A percentile compares a stretch with the other conserved stretches of the same genome.
Evolutionary conservation across 2,888 invertebrate genomes (phyloP).

Genomic region (Diarsia brunnea): DNA sequence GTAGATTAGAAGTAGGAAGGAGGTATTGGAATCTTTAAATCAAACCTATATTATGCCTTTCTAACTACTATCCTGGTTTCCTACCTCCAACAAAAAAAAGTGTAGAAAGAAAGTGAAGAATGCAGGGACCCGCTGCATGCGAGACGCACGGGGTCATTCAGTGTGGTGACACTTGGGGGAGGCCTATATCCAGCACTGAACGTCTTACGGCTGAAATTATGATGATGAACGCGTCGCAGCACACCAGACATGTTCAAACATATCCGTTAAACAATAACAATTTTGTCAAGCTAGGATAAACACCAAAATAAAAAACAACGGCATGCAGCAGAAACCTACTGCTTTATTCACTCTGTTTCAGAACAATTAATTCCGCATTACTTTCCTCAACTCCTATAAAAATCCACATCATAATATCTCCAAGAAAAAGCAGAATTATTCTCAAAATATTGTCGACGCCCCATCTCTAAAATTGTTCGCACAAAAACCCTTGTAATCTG

Average conservation of each 20-base stretch:
- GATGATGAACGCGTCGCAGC: not conserved
- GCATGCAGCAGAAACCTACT: not conserved
- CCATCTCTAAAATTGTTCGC: constrained; percentile 45
- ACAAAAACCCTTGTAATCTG: constrained; percentile 53
- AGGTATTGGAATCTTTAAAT: too few relatives aligned
- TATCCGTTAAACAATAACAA: not conserved
- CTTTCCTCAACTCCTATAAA: constrained; percentile 1
- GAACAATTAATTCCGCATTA: constrained; percentile 14
- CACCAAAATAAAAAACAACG: not conserved
- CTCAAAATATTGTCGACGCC: constrained; percentile 47
- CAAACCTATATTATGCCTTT: too few relatives aligned
- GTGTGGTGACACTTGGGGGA: too few relatives aligned
- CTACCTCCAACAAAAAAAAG: too few relatives aligned
- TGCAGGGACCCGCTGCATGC: too few relatives aligned
- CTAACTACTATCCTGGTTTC: too few relatives aligned
- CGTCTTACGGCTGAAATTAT: too few relatives aligned
- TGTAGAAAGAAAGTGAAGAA: too few relatives aligned
- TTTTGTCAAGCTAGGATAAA: not conserved
- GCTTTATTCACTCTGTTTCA: not conserved
- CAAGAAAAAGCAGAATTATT: constrained; percentile 29
- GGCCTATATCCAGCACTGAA: too few relatives aligned
- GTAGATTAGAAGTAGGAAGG: too few relatives aligned
- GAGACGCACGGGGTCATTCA: too few relatives aligned
- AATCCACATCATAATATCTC: constrained; percentile 17
- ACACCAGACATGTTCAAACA: not conserved